Conservation (phyloP, 2,888 invertebrate species). For the Sinhomidia bicolor region DNA sequence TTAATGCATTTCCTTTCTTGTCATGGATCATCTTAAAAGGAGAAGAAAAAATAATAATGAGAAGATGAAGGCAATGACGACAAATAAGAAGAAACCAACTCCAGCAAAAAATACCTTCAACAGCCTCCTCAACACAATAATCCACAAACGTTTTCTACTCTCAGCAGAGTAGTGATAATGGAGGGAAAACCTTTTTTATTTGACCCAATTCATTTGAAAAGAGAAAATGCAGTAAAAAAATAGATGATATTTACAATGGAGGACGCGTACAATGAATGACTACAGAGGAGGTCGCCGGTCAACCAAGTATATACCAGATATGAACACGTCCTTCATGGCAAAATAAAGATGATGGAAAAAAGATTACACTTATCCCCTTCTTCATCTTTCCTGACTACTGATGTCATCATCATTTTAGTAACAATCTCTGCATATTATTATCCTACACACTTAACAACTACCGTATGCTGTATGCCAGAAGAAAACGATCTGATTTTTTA, state of each 20-base stretch:
- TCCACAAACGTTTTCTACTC: not conserved
- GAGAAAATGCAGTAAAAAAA: conserved; percentile 14
- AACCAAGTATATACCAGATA: not conserved
- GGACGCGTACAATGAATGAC: conserved; percentile 22
- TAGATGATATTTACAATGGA: not conserved
- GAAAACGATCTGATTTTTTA: too few relatives aligned
- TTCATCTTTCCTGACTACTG: not conserved
- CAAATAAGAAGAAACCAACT: conserved; percentile 13
- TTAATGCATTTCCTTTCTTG: conserved; percentile 8
- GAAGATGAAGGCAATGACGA: too few relatives aligned
- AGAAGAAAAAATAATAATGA: too few relatives aligned
- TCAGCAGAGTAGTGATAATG: not conserved
- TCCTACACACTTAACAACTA: too few relatives aligned
- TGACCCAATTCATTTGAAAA: conserved; percentile 26
- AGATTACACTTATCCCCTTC: not conserved
- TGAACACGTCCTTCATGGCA: conserved; percentile 15
- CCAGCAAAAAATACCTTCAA: conserved; percentile 27
- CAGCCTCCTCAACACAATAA: not conserved
- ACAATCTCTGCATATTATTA: too few relatives aligned
- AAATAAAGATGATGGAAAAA: conserved; percentile 5
- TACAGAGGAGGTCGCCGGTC: conserved; percentile 19
- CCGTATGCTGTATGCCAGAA: too few relatives aligned
- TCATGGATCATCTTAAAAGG: conserved; percentile 15
- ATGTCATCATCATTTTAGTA: not conserved
- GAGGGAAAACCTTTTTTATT: conserved; percentile 29